Base-by-base conservation (phyloP, 1,140 invertebrate genomes). In the Dinoponera quadriceps region DNA sequence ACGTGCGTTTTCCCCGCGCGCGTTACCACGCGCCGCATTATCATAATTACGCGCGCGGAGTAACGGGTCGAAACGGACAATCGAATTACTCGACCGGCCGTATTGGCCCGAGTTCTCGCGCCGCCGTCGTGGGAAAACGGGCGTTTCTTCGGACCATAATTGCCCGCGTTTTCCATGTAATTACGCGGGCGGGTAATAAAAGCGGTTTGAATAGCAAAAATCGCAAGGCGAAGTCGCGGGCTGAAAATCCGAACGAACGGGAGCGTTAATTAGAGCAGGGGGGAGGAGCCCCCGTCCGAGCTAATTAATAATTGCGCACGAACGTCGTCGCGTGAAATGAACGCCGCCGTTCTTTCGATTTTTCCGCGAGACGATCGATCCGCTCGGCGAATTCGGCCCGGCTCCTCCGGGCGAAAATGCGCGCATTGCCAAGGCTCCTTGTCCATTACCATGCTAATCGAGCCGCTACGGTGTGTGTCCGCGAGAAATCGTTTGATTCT, bases 401-500 rank as follows among this genome's bases (percentile, higher is more conserved):
- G 85, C 59, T 91, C 80, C 78, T 85, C 63, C 77, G 83, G 59
- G 74, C 74, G 74, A 88, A 90, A 91, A 90, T 90, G n/a, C n/a
- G n/a, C n/a, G 29, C 29, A 2, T 5, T 33, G 29, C 5, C 29
- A 33, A 33, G 29, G 29, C 29, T 33, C 29, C 29, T 33, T 80
- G 82, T 78, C 68, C 82, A 91, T 91, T 91, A 91, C 85, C 82
- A 90, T 91, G 89, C 85, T 91, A 91, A 90, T 91, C 88, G 90
- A 88, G 91, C 90, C 85, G 73, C 71, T 65, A 81, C 80, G 59
- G 59, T 55, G 86, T 82, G 81, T 89, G 7, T 33, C 2, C 33
- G 78, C 68, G 88, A 86, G 84, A 83, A 83, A 83, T 86, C 54
- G 73, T 68, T 73, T 78, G 80, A 68, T 74, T 60, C 48, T 77